These are phyloP conservation scores for Mustelus asterias DNA, from an alignment of 2,113 vertebrate species.

Conservation along the genomic window DNA sequence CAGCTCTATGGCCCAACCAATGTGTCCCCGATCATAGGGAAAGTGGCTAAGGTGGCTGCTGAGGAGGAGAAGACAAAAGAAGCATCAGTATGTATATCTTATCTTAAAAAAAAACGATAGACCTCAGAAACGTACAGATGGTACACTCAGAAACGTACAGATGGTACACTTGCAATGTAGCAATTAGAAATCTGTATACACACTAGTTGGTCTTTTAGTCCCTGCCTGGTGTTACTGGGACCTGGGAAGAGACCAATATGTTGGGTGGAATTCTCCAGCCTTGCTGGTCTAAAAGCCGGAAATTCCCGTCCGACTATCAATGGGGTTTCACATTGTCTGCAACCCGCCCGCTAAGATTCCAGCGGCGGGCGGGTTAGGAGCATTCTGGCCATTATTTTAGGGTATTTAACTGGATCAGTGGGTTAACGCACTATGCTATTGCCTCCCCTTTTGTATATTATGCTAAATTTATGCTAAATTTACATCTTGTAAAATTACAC, in stretches of 20 bases:
- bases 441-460: too few species aligned
- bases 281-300: too few species aligned
- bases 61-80: constrained; percentile 75
- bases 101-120: too few species aligned
- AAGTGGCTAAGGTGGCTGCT: constrained; percentile 73
- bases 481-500: too few species aligned
- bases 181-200: neutral
- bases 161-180: neutral
- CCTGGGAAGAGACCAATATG: neutral
- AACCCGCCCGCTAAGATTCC: too few species aligned
- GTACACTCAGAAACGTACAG: neutral
- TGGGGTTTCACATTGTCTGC: too few species aligned
- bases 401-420: neutral
- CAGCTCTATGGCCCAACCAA: constrained; percentile 93
- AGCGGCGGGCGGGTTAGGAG: too few species aligned
- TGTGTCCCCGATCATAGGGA: constrained; percentile 87
- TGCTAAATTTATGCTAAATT: too few species aligned
- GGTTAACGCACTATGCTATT: neutral
- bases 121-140: neutral
- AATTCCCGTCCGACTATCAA: too few species aligned
- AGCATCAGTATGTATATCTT: constrained; percentile 68
- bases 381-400: too few species aligned
- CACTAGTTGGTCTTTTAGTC: neutral
- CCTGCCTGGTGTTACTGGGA: neutral
- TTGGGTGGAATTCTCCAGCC: too few species aligned